Evolutionary conservation across 1,140 invertebrate species (phyloP), one percentile per base, ranked within the genome.

Genomic region (Tetraneura akinire): DNA sequence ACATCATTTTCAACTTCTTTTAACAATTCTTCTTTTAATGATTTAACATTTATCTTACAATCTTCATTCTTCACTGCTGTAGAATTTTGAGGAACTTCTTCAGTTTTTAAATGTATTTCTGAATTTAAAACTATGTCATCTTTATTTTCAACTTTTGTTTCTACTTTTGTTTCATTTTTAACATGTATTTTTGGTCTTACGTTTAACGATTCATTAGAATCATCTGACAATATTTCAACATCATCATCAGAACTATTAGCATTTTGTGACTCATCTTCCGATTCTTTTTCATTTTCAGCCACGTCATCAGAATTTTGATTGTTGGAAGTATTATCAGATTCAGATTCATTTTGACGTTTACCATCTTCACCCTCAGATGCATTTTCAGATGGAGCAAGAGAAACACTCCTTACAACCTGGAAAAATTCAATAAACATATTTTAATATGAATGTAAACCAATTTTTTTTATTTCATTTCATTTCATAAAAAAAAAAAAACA

Each of bases 61-160:
- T 74, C 49, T 45, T 78, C 74, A 18, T 55, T 78, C 11, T 62
- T 62, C 10, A 62, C 55, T 3, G 16, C 23, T 11, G 23, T 42
- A 51, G 73, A 26, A 26, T 60, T 76, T 47, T 42, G 37, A 60
- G 37, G 13, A 23, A 8, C 4, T 13, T 57, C 55, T 62, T 78
- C 74, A 26, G 74, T 62, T 78, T 78, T 78, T 47, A 78, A 78
- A 60, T 78, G 37, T 11, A 62, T 9, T 29, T 47, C 37, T 60
- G 53, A 47, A 60, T 62, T 29, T 29, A 78, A 5, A 37, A n/a
- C 6, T 37, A 78, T 13, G 51, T 47, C 45, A 8, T 47, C 32
- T 14, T 68, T 62, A 16, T 62, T 21, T 16, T 55, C 51, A n/a
- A n/a, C n/a, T n/a, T n/a, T n/a, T n/a, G n/a, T n/a, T n/a, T n/a